Conservation (phyloP, 2,888 invertebrate genomes). For the Liopterus haemorrhoidalis region DNA sequence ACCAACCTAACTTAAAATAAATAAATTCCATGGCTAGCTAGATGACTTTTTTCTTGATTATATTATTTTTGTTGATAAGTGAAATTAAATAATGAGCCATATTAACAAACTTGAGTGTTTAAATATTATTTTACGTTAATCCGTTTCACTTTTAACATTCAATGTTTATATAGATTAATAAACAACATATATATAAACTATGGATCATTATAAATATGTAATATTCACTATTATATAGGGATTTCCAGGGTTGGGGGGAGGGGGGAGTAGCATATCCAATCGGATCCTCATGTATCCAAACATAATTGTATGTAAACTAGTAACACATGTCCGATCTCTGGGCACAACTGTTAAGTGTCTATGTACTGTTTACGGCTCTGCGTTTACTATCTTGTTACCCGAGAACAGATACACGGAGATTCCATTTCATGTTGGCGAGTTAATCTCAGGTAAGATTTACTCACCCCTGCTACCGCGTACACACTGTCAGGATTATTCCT, state of each 20-base stretch:
- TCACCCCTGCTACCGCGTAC: slow-evolving; percentile 21
- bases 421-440: too few species aligned
- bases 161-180: slow-evolving; percentile 20
- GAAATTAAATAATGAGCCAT: too few species aligned
- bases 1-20: too few species aligned
- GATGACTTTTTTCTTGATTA: too few species aligned
- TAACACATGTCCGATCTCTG: slow-evolving; percentile 17
- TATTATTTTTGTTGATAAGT: too few species aligned
- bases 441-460: too few species aligned
- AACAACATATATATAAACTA: slow-evolving; percentile 24
- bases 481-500: slow-evolving; percentile 13
- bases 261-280: too few species aligned
- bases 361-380: neutral
- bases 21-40: too few species aligned
- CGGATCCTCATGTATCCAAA: slow-evolving; percentile 11
- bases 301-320: slow-evolving; percentile 18
- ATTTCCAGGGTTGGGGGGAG: slow-evolving; percentile 6
- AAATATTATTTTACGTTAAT: too few species aligned
- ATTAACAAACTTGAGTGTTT: too few species aligned
- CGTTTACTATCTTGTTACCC: slow-evolving; percentile 4
- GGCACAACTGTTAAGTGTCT: slow-evolving; percentile 9
- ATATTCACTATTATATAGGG: slow-evolving; percentile 17
- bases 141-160: slow-evolving; percentile 20
- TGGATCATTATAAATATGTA: slow-evolving; percentile 21
- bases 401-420: too few species aligned